Evolutionary conservation across 2,888 invertebrate species (phyloP).

Genomic region (Phymatocera aterrima): DNA sequence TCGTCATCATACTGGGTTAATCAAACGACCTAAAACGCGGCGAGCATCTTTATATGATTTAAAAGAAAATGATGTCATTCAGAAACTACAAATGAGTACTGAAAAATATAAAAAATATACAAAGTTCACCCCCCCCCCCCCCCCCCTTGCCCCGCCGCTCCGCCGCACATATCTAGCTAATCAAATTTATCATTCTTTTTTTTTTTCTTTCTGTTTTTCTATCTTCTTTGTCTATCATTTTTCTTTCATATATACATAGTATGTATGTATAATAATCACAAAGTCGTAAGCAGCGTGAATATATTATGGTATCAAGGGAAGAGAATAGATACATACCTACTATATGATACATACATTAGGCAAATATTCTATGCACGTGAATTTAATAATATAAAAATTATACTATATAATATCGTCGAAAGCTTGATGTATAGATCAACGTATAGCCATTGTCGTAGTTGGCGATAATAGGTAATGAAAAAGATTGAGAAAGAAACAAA

Average conservation of each 20-base stretch:
- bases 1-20: background rate
- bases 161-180: background rate
- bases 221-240: background rate
- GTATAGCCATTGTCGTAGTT: constrained; percentile 22
- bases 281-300: background rate
- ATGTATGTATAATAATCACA: background rate
- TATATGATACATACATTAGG: background rate
- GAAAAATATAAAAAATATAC: background rate
- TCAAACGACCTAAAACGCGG: background rate
- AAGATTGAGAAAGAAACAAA: background rate
- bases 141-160: background rate
- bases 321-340: background rate
- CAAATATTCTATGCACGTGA: constrained; percentile 5
- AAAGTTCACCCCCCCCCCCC: background rate
- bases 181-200: background rate
- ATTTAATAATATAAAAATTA: background rate
- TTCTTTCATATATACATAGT: too few relatives aligned
- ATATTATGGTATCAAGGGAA: background rate
- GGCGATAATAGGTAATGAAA: background rate
- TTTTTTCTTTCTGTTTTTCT: background rate
- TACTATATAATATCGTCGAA: background rate
- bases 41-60: background rate
- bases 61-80: background rate
- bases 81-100: background rate
- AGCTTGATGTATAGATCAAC: constrained; percentile 26